Base-by-base conservation (phyloP, 2,888 invertebrate genomes). In the Drosophila conformis region DNA sequence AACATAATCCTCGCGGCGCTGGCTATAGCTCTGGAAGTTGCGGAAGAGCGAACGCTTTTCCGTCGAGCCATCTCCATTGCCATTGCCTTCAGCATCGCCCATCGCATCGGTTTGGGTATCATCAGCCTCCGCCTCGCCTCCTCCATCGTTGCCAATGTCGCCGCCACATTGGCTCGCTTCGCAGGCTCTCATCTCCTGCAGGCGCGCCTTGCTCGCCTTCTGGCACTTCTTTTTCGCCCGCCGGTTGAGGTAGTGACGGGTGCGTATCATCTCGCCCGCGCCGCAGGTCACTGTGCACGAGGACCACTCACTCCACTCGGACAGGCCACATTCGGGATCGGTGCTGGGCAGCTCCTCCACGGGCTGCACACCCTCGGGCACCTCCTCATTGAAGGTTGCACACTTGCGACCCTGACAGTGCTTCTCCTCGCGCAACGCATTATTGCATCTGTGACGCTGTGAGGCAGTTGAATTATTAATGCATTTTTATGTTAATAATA, bases 301-400 rank as follows among this genome's bases (percentile, higher is more conserved):
- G 0, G 96, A 96, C 97, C 97, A 97, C 40, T 94, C 94, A 2
- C 95, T 95, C 97, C 97, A 98, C 25, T 94, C 94, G 0, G 96
- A 95, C 62, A 97, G 93, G 0, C 95, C 96, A 89, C 97, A 97
- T 73, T 95, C 92, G 0, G 94, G 94, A 83, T 94, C 93, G n/a
- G 93, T 18, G 2, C 70, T 69, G 0, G 79, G 67, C 21, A 63
- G 40, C 4, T 78, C 87, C 4, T 57, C 58, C 46, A 87, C 88
- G 0, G 79, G 61, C 18, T 82, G 78, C 0, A 57, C 81, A 0
- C 78, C 87, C 11, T 80, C 83, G 5, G 78, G 51, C 1, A 81
- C 67, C 56, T 90, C 91, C 48, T 92, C 91, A 36, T 92, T 92
- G 40, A 91, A 91, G 1, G 91, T 83, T 18, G 89, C 83, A 46